Evolutionary conservation across 2,888 invertebrate genomes (phyloP).

Genomic region (Hyposoter didymator): DNA sequence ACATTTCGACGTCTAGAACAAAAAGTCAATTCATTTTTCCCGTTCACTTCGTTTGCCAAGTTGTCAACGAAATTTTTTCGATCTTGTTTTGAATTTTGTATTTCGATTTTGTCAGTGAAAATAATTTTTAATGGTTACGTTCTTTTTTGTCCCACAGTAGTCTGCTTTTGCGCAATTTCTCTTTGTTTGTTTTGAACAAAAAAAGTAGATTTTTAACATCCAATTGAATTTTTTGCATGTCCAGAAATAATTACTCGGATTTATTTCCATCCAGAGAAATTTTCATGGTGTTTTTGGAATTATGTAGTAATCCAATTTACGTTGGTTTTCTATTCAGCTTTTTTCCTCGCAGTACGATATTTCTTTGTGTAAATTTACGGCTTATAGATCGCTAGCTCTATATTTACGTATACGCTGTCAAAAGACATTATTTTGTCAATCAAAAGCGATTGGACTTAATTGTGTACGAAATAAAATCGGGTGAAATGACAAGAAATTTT

Average conservation of each 20-base stretch:
- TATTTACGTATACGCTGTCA: background rate
- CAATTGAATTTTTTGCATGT: background rate
- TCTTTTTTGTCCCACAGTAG: conserved; percentile 32
- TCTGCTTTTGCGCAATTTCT: conserved; percentile 1
- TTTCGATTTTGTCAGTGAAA: background rate
- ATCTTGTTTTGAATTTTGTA: background rate
- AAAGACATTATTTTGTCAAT: background rate
- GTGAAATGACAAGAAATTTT: conserved; percentile 4
- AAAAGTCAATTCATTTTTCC: background rate
- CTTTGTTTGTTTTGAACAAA: background rate
- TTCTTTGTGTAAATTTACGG: background rate
- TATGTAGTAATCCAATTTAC: background rate
- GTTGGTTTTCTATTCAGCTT: background rate
- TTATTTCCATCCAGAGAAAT: background rate
- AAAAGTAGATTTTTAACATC: background rate
- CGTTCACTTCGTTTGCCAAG: background rate
- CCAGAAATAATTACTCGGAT: conserved; percentile 1
- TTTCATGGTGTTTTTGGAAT: background rate
- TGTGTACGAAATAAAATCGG: background rate
- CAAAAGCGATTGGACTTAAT: background rate
- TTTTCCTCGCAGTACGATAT: background rate
- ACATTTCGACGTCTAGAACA: background rate
- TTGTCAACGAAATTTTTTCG: background rate
- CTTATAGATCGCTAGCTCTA: background rate
- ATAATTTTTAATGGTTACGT: background rate